Conservation (phyloP, 2,113 vertebrate species). For the Melospiza melodia region DNA sequence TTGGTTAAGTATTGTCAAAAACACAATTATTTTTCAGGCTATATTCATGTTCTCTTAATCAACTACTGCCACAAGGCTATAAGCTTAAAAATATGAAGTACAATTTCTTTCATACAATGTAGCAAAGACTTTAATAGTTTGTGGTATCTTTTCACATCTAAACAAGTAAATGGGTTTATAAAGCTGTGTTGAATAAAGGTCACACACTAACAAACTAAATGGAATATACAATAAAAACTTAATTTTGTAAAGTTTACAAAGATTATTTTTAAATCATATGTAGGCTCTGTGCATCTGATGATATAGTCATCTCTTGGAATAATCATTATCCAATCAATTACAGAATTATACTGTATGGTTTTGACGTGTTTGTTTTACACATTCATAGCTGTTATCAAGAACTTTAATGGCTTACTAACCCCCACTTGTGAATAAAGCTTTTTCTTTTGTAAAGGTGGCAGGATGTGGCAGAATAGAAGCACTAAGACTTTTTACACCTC, state of each 20-base stretch:
- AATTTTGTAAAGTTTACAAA: slow-evolving; percentile 50
- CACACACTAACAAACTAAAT: slow-evolving; percentile 51
- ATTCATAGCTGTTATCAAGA: slow-evolving; percentile 54
- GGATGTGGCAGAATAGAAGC: slow-evolving; percentile 63
- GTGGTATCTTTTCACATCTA: slow-evolving; percentile 60
- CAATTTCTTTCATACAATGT: slow-evolving; percentile 37
- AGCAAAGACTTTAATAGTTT: slow-evolving; percentile 55
- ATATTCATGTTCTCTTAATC: slow-evolving; percentile 68
- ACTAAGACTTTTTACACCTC: slow-evolving; percentile 71
- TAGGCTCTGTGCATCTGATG: slow-evolving; percentile 33
- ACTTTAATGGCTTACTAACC: slow-evolving; percentile 47
- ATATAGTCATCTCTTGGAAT: slow-evolving; percentile 7
- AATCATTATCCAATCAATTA: slow-evolving; percentile 53
- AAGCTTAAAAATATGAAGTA: slow-evolving; percentile 58
- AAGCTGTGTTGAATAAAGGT: slow-evolving; percentile 64
- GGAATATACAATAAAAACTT: background rate
- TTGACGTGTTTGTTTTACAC: slow-evolving; percentile 50
- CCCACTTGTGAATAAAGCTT: slow-evolving; percentile 53
- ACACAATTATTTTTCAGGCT: slow-evolving; percentile 58
- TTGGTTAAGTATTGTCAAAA: slow-evolving; percentile 71
- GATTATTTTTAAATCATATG: slow-evolving; percentile 40
- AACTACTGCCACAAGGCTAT: slow-evolving; percentile 32
- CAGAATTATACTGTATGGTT: slow-evolving; percentile 42
- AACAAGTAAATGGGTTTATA: slow-evolving; percentile 65
- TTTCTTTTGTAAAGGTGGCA: slow-evolving; percentile 57